A percentile compares a stretch with the other conserved stretches of the same genome.
Evolutionary conservation across 2,797 vertebrate species (phyloP).

Genomic region (Xenentodon cancila): DNA sequence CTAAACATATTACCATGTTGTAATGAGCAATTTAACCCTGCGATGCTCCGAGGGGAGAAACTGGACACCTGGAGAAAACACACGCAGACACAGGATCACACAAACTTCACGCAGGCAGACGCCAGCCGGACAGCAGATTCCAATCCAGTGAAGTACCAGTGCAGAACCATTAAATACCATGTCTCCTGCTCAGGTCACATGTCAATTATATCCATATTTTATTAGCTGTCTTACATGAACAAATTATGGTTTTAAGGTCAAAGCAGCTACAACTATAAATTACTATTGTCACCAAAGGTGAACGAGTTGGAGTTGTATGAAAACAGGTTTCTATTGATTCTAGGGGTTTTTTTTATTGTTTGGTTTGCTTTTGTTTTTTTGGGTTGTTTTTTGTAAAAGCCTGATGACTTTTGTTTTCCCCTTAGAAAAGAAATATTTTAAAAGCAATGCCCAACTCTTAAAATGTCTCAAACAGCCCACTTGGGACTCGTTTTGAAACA

Average conservation of each 20-base stretch:
- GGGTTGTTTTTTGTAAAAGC: too few relatives aligned
- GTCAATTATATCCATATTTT: neutral
- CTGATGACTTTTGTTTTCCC: conserved; percentile 9
- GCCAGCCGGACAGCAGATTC: neutral
- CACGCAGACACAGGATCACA: neutral
- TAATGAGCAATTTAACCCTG: neutral
- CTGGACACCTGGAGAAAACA: neutral
- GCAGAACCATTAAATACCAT: neutral
- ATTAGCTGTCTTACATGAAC: neutral
- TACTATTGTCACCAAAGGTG: conserved; percentile 2
- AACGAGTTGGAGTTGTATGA: conserved; percentile 1
- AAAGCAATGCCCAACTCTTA: conserved; percentile 9
- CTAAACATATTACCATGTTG: neutral
- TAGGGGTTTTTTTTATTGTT: neutral
- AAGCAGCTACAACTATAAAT: conserved; percentile 10
- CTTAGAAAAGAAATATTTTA: conserved; percentile 5
- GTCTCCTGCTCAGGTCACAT: neutral
- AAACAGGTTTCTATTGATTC: neutral
- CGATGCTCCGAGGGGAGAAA: neutral
- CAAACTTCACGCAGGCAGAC: neutral
- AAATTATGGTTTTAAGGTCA: conserved; percentile 3
- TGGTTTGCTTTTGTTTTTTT: too few relatives aligned
- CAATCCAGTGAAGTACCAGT: neutral
- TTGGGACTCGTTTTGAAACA: conserved; percentile 4
- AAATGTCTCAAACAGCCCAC: conserved; percentile 13